Evolutionary conservation across 1,140 invertebrate species (phyloP).

Genomic region (Rhagoletis zephyria): DNA sequence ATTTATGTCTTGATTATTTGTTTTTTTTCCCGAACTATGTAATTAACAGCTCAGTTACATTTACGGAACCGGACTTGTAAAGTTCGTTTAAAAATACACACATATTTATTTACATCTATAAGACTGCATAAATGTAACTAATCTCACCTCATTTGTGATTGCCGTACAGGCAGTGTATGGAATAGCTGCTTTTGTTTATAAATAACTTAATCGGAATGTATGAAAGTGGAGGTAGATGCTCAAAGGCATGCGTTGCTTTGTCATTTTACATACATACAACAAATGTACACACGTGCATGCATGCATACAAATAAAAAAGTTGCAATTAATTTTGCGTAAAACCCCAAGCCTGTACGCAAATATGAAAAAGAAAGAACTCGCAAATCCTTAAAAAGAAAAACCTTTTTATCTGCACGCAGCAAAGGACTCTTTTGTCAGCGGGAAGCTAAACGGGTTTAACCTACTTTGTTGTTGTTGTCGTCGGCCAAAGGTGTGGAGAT

Average conservation of each 20-base stretch:
- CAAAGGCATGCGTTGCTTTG: background rate
- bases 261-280: background rate
- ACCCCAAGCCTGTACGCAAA: background rate
- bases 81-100: background rate
- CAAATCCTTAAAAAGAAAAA: too few relatives aligned
- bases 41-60: slow-evolving; percentile 29
- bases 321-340: slow-evolving; percentile 27
- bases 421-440: too few relatives aligned
- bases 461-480: slow-evolving; percentile 19
- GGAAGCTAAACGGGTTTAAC: background rate
- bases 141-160: slow-evolving; percentile 25
- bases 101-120: background rate
- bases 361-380: too few relatives aligned
- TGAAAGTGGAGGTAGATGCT: background rate
- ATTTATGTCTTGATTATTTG: background rate
- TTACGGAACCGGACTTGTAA: slow-evolving; percentile 37
- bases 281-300: background rate
- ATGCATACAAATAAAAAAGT: too few relatives aligned
- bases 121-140: slow-evolving; percentile 31
- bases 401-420: too few relatives aligned
- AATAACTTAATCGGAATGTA: background rate
- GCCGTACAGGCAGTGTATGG: background rate
- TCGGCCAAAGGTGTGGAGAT: slow-evolving; percentile 3
- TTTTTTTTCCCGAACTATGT: background rate
- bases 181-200: background rate